These are phyloP conservation scores for Porphyrio hochstetteri DNA, from an alignment of 2,113 vertebrate species.

Conservation along the genomic window DNA sequence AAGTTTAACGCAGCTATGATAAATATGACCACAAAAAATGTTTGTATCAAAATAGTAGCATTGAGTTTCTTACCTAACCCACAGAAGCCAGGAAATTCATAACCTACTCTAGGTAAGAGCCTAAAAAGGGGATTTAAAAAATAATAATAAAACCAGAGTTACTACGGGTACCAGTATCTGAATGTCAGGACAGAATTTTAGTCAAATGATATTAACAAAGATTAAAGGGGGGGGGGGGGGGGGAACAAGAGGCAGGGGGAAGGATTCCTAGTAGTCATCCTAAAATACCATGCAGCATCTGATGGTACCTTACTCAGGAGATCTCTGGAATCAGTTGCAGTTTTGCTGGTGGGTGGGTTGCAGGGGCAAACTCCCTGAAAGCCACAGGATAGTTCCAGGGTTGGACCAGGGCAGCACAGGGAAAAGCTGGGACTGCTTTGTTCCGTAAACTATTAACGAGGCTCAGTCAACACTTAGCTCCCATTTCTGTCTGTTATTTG, in stretches of 20 bases:
- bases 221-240: neutral
- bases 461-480: slow-evolving; percentile 27
- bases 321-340: neutral
- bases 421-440: neutral
- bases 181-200: slow-evolving; percentile 27
- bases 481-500: slow-evolving; percentile 38
- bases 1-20: slow-evolving; percentile 21
- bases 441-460: neutral
- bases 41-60: slow-evolving; percentile 72
- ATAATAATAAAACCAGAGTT: neutral
- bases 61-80: slow-evolving; percentile 61
- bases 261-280: neutral
- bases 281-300: neutral
- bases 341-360: neutral
- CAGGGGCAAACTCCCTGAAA: neutral
- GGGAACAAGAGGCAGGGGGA: neutral
- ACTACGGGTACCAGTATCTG: slow-evolving; percentile 2
- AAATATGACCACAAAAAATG: slow-evolving; percentile 30
- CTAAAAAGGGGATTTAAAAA: neutral
- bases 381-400: neutral
- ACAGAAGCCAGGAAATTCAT: slow-evolving; percentile 73
- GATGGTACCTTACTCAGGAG: neutral
- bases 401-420: neutral
- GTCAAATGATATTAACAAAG: neutral
- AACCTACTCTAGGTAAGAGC: slow-evolving; percentile 55